A percentile compares a stretch with the other conserved stretches of the same genome.
phyloP scores from a whole-genome alignment of 2,113 vertebrate genomes.

The Orcinus orca region DNA sequence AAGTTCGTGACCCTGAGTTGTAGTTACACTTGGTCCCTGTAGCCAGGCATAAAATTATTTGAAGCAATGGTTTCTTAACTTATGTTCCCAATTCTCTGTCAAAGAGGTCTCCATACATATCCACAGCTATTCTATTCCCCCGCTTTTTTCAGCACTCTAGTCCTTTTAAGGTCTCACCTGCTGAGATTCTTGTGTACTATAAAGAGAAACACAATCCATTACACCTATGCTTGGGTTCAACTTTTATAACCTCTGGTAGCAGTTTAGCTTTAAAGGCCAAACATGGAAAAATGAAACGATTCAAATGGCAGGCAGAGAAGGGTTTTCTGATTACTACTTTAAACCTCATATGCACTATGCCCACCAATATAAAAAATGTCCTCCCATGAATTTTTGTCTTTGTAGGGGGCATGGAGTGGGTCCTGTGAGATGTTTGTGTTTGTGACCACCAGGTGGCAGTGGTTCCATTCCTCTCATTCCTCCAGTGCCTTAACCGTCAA shows the following conservation, averaged over 20 bases:
- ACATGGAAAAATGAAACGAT: neutral
- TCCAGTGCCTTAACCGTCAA: too few species aligned
- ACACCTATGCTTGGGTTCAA: neutral
- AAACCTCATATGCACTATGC: neutral
- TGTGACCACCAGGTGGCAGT: too few species aligned
- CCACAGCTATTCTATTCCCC: too few species aligned
- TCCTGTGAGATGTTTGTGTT: too few species aligned
- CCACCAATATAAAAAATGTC: too few species aligned
- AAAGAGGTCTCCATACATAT: neutral
- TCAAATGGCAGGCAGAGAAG: neutral
- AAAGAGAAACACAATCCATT: neutral
- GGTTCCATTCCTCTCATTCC: too few species aligned
- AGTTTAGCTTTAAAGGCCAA: neutral
- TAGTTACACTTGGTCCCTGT: neutral
- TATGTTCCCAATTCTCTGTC: neutral
- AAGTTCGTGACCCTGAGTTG: neutral
- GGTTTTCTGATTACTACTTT: neutral
- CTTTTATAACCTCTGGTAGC: neutral
- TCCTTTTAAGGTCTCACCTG: too few species aligned
- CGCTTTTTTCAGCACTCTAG: too few species aligned
- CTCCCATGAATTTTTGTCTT: too few species aligned
- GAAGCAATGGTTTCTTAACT: neutral
- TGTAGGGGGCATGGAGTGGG: too few species aligned
- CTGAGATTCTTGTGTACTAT: neutral
- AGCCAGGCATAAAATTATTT: neutral